These are phyloP conservation scores for Arenaria interpres DNA, from an alignment of 2,113 vertebrate genomes.

Conservation along the genomic window DNA sequence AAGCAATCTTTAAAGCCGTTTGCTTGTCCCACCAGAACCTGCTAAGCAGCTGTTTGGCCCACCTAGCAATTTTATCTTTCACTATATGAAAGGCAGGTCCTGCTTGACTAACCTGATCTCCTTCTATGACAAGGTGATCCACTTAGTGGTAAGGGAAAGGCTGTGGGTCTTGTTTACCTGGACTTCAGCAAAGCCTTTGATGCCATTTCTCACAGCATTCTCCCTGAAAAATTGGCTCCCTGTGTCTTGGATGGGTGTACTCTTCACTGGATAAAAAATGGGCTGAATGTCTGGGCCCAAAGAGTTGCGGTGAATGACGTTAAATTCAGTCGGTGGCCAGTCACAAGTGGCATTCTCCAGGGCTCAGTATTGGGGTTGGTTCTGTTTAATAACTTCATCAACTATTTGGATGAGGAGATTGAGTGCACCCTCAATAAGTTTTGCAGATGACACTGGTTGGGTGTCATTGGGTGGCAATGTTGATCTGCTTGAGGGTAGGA, in stretches of 20 bases:
- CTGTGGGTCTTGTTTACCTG: not conserved
- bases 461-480: not conserved
- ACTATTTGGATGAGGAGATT: not conserved
- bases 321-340: not conserved
- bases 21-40: not conserved
- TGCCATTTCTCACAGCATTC: not conserved
- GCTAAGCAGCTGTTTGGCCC: not conserved
- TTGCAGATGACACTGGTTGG: not conserved
- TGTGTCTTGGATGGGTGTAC: not conserved
- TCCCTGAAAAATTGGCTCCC: not conserved
- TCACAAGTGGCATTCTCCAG: not conserved
- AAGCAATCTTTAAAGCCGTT: not conserved
- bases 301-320: not conserved
- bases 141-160: not conserved
- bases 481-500: not conserved
- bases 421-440: not conserved
- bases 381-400: not conserved
- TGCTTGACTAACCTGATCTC: not conserved
- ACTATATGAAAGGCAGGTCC: not conserved
- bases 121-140: not conserved
- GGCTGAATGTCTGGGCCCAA: not conserved
- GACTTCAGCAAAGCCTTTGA: not conserved
- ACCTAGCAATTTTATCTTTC: not conserved
- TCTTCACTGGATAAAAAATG: not conserved
- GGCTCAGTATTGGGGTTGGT: too few relatives aligned